These are phyloP conservation scores for Oreotrochilus melanogaster DNA, from an alignment of 2,113 vertebrate species.

Conservation along the genomic window DNA sequence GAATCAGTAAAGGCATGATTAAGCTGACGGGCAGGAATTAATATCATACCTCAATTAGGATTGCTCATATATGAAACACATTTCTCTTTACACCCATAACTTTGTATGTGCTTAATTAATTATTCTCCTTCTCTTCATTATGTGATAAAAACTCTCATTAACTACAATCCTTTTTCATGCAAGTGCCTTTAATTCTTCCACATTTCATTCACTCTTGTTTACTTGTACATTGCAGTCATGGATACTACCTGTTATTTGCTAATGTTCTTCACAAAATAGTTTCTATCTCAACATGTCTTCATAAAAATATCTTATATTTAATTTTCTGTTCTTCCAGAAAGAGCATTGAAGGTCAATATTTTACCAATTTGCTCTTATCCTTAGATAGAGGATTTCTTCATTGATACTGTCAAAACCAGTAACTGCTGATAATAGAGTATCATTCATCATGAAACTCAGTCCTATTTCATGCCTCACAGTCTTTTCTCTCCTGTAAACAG, in stretches of 20 bases:
- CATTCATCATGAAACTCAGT: background rate
- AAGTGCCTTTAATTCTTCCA: background rate
- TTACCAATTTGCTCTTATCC: background rate
- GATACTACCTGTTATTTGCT: background rate
- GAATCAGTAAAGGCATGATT: background rate
- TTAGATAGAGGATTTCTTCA: background rate
- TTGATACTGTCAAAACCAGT: background rate
- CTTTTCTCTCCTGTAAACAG: background rate
- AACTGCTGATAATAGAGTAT: background rate
- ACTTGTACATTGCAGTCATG: background rate
- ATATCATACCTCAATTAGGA: background rate
- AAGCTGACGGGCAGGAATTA: background rate
- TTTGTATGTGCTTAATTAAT: background rate
- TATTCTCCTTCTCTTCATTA: background rate
- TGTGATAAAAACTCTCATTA: background rate
- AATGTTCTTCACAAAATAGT: background rate
- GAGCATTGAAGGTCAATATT: background rate
- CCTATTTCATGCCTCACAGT: background rate
- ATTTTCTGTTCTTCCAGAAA: background rate
- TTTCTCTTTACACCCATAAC: background rate
- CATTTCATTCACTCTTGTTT: background rate
- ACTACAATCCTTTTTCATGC: background rate
- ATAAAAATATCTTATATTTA: background rate
- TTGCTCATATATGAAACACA: background rate
- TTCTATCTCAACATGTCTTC: background rate